Base-by-base conservation (phyloP, 2,113 vertebrate species). In the Trematocara marginatum region DNA sequence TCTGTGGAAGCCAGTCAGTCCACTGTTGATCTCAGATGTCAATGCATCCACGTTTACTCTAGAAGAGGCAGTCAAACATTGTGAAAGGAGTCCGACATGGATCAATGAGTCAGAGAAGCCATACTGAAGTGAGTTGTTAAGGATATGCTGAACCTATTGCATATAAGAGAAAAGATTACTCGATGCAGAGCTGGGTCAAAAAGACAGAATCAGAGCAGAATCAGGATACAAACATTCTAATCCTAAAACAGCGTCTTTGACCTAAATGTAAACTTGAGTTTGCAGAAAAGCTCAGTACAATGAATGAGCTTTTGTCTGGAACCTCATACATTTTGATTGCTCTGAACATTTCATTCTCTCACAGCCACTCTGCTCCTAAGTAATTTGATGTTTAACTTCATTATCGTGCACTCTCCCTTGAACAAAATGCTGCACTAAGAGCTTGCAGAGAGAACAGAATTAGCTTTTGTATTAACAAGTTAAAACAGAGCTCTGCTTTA, bases 291-390 rank as follows among this genome's bases (percentile, higher is more conserved):
- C 81, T n/a, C 15, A 11, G 29, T 4, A 15, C 12, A 82, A n/a
- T 23, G 26, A 51, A 85, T 31, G 64, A 88, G 81, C 71, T 59
- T 84, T 84, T 86, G 71, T 78, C 74, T 54, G 42, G 84, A 80
- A 29, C 74, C 18, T 88, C 79, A 88, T 92, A 90, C 80, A 81
- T 78, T 88, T 88, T 85, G 78, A 91, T 86, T 54, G n/a, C 45
- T 88, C 76, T 51, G 80, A 86, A 83, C 81, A 88, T 86, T 84
- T 86, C 34, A 84, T 76, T 88, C 78, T 82, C 78, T 83, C 80
- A 49, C 23, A 86, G 66, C 51, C 38, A 74, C 83, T 88, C 42
- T 26, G 45, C 42, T 56, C 59, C 74, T 52, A 15, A 84, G 81
- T 78, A 86, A 79, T 88, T 79, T 82, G 54, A 85, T 18, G 82